Evolutionary conservation across 2,113 vertebrate species (phyloP), one percentile per base, ranked within the genome.

Genomic region (Pachyramphus minor): DNA sequence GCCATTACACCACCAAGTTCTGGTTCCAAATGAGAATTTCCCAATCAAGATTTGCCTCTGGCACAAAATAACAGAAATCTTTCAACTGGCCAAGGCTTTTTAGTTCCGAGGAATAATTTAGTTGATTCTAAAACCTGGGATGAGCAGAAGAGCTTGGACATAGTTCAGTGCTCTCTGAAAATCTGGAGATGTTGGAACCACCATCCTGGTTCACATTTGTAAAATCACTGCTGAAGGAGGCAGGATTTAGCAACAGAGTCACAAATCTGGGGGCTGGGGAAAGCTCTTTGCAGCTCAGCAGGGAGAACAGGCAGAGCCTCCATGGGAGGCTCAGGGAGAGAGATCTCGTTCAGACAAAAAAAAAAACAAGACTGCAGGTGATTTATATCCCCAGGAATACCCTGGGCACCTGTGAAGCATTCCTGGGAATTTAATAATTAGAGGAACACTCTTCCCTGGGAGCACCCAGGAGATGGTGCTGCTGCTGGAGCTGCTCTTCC

Each of bases 1-100:
- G 47, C 47, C 77, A 47, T 84, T 77, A 59, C 47, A 25, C 33
- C 6, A 33, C 33, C 41, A 67, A 28, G 14, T 55, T 67, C 59
- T 80, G 87, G 42, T 39, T 84, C 72, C 79, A 94, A 47, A 52
- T 8, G 27, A 75, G 74, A 69, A 96, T 73, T 88, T 73, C 88
- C 59, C 14, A 21, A 67, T 80, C 79, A 33, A 47, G 72, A 88
- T 44, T 74, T 23, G 5, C 85, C 72, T 72, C 82, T 47, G 71
- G 78, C 79, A 93, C 33, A 80, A 84, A 88, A 25, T 14, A 69
- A 80, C 42, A 58, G 37, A 85, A 85, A 77, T 49, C 47, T 68
- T 85, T 69, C 78, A 67, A n/a, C 60, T 39, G 24, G 59, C 42
- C 8, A 35, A 83, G 35, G 55, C 30, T 33, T 27, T 50, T 90